Conservation (phyloP, 2,113 vertebrate species). For the Percina caprodes region DNA sequence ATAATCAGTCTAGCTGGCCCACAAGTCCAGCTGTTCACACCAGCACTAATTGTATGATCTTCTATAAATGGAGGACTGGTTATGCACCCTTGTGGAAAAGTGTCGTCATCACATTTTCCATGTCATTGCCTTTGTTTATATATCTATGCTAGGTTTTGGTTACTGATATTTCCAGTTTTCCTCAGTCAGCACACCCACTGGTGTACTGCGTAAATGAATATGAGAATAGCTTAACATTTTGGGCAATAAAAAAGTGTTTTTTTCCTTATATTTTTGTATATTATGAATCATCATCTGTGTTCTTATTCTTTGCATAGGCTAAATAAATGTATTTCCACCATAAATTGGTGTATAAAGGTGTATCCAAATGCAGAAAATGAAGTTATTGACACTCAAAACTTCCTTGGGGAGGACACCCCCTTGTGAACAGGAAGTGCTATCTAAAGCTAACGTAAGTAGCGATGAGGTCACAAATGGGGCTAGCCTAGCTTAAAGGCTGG, state of each 20-base stretch:
- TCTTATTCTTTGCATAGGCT: too few species aligned
- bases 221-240: background rate
- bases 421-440: too few species aligned
- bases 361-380: too few species aligned
- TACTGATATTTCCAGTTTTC: conserved; percentile 11
- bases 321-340: too few species aligned
- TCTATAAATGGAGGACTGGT: background rate
- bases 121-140: background rate
- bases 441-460: too few species aligned
- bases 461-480: too few species aligned
- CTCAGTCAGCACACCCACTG: conserved; percentile 4
- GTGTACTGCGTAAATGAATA: background rate
- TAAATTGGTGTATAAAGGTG: too few species aligned
- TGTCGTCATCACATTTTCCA: conserved; percentile 24
- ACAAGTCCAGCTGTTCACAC: conserved; percentile 22
- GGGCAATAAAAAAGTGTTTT: background rate
- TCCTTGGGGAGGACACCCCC: too few species aligned
- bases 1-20: background rate
- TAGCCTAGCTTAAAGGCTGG: background rate
- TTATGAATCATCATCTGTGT: too few species aligned
- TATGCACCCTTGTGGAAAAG: conserved; percentile 2
- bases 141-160: background rate
- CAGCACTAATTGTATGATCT: background rate
- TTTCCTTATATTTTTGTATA: too few species aligned
- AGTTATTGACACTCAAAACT: too few species aligned